Percentiles rank a stretch among this genome's conserved stretches.
phyloP scores from a whole-genome alignment of 1,140 invertebrate genomes.

The Calephelis nemesis region DNA sequence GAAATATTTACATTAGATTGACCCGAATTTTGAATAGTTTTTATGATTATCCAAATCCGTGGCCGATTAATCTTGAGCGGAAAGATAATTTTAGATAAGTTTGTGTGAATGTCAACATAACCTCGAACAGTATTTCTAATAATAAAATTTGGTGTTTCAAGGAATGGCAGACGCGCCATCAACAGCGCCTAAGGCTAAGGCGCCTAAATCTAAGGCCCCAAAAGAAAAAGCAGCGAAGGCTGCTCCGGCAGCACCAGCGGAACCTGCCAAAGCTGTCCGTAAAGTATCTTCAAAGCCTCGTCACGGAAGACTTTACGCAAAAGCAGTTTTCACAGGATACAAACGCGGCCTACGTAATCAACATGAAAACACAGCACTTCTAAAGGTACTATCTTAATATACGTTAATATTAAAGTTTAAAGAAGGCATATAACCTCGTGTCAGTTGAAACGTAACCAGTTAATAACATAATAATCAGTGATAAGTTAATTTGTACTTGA shows the following conservation, averaged over 20 bases:
- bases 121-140: constrained; percentile 41
- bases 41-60: not conserved
- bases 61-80: not conserved
- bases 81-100: constrained; percentile 58
- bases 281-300: constrained; percentile 83
- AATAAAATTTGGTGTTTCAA: constrained; percentile 61
- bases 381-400: constrained; percentile 83
- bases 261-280: constrained; percentile 77
- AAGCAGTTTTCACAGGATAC: constrained; percentile 98
- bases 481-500: too few relatives aligned
- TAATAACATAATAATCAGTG: too few relatives aligned
- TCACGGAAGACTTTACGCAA: constrained; percentile 94
- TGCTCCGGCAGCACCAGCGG: constrained; percentile 68
- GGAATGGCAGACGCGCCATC: constrained; percentile 83
- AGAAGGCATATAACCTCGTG: too few relatives aligned
- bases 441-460: too few relatives aligned
- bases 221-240: constrained; percentile 80
- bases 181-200: constrained; percentile 81
- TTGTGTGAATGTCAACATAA: constrained; percentile 67
- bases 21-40: not conserved
- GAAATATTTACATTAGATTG: not conserved
- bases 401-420: not conserved
- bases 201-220: constrained; percentile 80
- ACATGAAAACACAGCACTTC: constrained; percentile 96
- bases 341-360: constrained; percentile 98